Evolutionary conservation across 2,113 vertebrate species (phyloP).

Genomic region (Megaleporinus macrocephalus): DNA sequence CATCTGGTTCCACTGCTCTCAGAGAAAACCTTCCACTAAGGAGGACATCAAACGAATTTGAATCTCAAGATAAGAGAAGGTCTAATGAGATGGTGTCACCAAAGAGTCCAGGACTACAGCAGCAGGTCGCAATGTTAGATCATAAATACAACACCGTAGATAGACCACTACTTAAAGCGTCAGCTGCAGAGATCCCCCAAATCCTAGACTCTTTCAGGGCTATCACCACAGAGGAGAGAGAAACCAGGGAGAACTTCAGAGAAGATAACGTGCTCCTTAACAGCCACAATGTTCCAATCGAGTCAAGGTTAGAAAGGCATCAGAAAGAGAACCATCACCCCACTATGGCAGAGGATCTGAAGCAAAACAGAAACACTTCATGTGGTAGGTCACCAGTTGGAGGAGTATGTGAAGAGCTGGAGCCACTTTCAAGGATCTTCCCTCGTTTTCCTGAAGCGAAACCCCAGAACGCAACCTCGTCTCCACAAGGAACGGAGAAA

Average conservation of each 20-base stretch:
- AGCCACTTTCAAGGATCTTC: slow-evolving; percentile 23
- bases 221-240: neutral
- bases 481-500: slow-evolving; percentile 26
- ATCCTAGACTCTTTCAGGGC: neutral
- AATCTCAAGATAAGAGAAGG: slow-evolving; percentile 4
- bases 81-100: neutral
- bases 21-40: neutral
- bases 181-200: neutral
- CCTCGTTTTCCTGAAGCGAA: slow-evolving; percentile 7
- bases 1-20: neutral
- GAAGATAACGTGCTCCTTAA: neutral
- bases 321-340: slow-evolving; percentile 6
- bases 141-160: neutral
- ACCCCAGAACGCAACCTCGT: neutral
- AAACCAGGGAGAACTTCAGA: neutral
- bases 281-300: slow-evolving; percentile 12
- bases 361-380: slow-evolving; percentile 11
- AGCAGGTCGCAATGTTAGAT: neutral
- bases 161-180: neutral
- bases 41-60: neutral
- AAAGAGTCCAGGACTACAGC: slow-evolving; percentile 1
- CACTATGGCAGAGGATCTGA: slow-evolving; percentile 10
- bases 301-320: slow-evolving; percentile 10
- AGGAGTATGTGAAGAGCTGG: slow-evolving; percentile 14
- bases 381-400: slow-evolving; percentile 28